A percentile compares a stretch with the other conserved stretches of the same genome.
Evolutionary conservation across 1,140 invertebrate genomes (phyloP).

Genomic region (Delia radicum): DNA sequence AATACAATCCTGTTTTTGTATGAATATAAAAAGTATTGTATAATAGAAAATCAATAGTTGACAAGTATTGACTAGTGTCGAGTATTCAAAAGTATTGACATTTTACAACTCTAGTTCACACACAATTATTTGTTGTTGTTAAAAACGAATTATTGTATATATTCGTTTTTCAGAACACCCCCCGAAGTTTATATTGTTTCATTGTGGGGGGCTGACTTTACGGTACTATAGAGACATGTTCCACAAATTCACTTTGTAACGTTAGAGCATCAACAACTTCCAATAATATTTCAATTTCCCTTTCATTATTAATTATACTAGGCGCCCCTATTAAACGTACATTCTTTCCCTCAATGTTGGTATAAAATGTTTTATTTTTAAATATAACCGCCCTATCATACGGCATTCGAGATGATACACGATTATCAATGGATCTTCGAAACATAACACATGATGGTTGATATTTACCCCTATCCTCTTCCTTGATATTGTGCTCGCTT

Average conservation of each 20-base stretch:
- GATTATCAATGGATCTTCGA: conserved; percentile 37
- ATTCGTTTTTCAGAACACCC: too few species aligned
- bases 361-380: conserved; percentile 51
- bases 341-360: conserved; percentile 54
- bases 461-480: conserved; percentile 49
- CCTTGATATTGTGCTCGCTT: conserved; percentile 42
- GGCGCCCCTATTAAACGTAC: conserved; percentile 50
- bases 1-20: too few species aligned
- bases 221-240: conserved; percentile 29
- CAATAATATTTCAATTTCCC: conserved; percentile 50
- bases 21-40: too few species aligned
- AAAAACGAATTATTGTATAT: too few species aligned
- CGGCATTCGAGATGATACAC: conserved; percentile 40
- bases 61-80: too few species aligned
- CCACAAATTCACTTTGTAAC: conserved; percentile 42
- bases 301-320: conserved; percentile 32
- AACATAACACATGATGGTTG: conserved; percentile 53
- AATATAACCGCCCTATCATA: conserved; percentile 54
- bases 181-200: too few species aligned
- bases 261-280: conserved; percentile 46
- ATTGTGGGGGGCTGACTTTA: too few species aligned
- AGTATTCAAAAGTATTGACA: too few species aligned
- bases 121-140: too few species aligned
- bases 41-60: too few species aligned
- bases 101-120: too few species aligned